Percentiles rank a stretch among this genome's conserved stretches.
phyloP scores from a whole-genome alignment of 2,888 invertebrate species.

The Cheilosia impressa region DNA sequence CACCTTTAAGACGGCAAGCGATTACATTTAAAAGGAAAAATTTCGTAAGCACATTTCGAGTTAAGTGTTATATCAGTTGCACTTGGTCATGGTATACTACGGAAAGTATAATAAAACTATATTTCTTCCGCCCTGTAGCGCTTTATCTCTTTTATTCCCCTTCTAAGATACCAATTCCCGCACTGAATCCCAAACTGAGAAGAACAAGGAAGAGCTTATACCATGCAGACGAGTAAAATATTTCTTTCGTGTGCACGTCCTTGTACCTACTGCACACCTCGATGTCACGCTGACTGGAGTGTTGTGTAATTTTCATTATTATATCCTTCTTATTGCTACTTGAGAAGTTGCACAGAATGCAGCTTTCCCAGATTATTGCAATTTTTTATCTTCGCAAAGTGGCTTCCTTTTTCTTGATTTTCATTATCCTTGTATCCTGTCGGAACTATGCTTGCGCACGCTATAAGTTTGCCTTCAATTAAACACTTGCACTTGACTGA shows the following conservation, averaged over 20 bases:
- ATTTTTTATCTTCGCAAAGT: constrained; percentile 25
- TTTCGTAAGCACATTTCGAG: not conserved
- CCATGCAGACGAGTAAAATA: not conserved
- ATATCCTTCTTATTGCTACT: constrained; percentile 37
- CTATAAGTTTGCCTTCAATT: constrained; percentile 52
- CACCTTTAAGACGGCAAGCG: not conserved
- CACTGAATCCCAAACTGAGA: not conserved
- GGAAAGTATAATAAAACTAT: constrained; percentile 5
- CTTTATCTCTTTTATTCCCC: constrained; percentile 3
- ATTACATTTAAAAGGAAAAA: constrained; percentile 13
- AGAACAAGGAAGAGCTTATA: not conserved
- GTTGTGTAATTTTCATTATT: constrained; percentile 60
- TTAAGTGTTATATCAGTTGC: constrained; percentile 6
- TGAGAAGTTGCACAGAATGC: constrained; percentile 20
- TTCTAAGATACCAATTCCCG: not conserved
- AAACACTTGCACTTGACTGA: constrained; percentile 56
- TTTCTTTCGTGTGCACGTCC: constrained; percentile 8
- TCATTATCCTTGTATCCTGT: constrained; percentile 43
- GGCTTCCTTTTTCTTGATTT: constrained; percentile 31
- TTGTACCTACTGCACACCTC: not conserved
- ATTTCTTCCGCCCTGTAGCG: constrained; percentile 28
- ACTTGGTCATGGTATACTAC: not conserved
- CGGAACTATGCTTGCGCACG: constrained; percentile 4
- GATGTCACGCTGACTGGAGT: constrained; percentile 37
- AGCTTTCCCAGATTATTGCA: constrained; percentile 51